A percentile compares a stretch with the other conserved stretches of the same genome.
Evolutionary conservation across 2,113 vertebrate genomes (phyloP).

Genomic region (Notiomystis cincta): DNA sequence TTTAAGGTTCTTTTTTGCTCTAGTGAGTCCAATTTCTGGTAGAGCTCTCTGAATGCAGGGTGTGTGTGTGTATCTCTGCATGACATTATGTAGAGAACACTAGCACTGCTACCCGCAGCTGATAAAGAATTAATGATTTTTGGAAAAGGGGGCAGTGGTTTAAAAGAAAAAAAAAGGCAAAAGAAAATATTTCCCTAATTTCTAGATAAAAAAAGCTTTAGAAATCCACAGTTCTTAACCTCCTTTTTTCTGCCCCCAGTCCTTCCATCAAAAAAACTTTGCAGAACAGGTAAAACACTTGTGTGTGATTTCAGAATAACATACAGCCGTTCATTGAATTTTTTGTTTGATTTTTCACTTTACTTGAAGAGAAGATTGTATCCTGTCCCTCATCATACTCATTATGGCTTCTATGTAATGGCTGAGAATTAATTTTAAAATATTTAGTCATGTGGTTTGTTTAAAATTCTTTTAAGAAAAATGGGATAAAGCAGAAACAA

Average conservation of each 20-base stretch:
- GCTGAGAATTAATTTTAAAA: background rate
- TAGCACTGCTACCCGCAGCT: background rate
- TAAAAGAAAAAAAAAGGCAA: background rate
- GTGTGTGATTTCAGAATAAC: background rate
- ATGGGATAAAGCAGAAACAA: background rate
- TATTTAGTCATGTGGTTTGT: background rate
- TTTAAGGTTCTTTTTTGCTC: slow-evolving; percentile 5
- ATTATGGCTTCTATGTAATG: background rate
- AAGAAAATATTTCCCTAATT: background rate
- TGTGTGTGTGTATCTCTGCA: background rate
- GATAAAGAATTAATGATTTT: slow-evolving; percentile 44
- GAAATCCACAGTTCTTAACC: background rate
- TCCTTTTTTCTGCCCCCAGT: background rate
- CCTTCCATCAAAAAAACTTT: background rate
- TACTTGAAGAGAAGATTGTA: background rate
- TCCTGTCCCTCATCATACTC: background rate
- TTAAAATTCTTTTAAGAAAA: background rate
- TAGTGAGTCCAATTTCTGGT: background rate
- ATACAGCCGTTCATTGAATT: background rate
- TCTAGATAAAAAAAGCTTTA: background rate
- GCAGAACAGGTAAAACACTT: background rate
- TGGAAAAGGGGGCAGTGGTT: background rate
- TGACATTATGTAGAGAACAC: background rate
- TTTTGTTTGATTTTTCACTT: background rate
- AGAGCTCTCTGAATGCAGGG: background rate